phyloP scores from a whole-genome alignment of 2,113 vertebrate species.

The Campylomormyrus numenius region DNA sequence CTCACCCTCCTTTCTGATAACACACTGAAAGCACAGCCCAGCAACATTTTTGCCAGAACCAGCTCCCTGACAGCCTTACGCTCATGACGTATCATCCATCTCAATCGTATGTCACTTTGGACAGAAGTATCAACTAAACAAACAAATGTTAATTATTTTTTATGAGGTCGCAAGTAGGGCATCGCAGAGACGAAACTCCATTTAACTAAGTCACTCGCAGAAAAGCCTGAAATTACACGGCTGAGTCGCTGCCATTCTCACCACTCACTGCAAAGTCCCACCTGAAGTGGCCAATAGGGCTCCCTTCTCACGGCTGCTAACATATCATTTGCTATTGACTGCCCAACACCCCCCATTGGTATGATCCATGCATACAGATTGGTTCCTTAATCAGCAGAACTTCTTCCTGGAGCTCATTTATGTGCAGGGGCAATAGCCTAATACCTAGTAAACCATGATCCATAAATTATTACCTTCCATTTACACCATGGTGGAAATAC shows the following conservation, averaged over 20 bases:
- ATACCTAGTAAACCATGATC: conserved; percentile 47
- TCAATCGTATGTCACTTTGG: background rate
- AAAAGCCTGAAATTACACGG: conserved; percentile 49
- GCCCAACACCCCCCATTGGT: conserved; percentile 14
- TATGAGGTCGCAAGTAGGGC: conserved; percentile 42
- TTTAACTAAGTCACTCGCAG: conserved; percentile 56
- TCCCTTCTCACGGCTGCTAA: conserved; percentile 52
- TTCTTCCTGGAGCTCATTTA: conserved; percentile 45
- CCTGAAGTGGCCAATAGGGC: conserved; percentile 59
- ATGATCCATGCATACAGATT: conserved; percentile 23
- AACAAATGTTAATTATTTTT: conserved; percentile 46
- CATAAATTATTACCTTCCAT: conserved; percentile 23
- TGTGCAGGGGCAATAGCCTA: conserved; percentile 45
- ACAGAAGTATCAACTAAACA: background rate
- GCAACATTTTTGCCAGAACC: background rate
- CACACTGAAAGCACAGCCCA: background rate
- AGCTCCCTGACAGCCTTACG: background rate
- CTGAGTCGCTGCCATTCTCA: conserved; percentile 60
- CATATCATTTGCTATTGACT: conserved; percentile 40
- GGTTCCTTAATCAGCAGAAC: conserved; percentile 9
- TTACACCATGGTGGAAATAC: no score
- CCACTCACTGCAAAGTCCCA: conserved; percentile 63
- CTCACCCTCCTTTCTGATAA: background rate
- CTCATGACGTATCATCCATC: background rate
- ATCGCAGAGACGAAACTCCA: conserved; percentile 59